A percentile compares a stretch with the other conserved stretches of the same genome.
Conservation (phyloP, 2,888 invertebrate species). For the Pharmacophagus antenor region DNA sequence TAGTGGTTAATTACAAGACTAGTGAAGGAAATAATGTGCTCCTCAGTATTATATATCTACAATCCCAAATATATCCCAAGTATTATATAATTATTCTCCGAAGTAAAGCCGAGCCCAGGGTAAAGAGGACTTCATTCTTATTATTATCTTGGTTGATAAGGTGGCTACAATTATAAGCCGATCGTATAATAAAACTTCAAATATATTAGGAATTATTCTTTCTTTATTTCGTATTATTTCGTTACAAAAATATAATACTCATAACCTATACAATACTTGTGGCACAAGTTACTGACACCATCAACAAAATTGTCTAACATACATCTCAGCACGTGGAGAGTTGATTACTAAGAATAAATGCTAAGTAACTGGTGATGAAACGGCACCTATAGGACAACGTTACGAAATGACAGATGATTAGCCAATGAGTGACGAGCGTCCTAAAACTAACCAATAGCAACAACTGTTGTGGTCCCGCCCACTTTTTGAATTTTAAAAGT, state of each 20-base stretch:
- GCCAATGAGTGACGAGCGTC: not conserved
- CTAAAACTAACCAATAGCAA: too few relatives aligned
- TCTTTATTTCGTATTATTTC: conserved; percentile 19
- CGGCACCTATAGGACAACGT: not conserved
- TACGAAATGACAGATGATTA: not conserved
- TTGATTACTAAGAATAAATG: not conserved
- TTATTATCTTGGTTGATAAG: too few relatives aligned
- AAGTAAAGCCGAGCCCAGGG: too few relatives aligned
- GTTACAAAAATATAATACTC: conserved; percentile 29
- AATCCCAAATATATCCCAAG: too few relatives aligned
- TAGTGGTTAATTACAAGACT: too few relatives aligned
- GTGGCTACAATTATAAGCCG: too few relatives aligned
- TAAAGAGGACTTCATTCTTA: too few relatives aligned
- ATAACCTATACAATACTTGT: conserved; percentile 5
- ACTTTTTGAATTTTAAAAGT: too few relatives aligned
- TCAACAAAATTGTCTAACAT: not conserved
- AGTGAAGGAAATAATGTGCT: too few relatives aligned
- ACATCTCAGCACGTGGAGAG: not conserved
- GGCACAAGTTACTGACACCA: not conserved
- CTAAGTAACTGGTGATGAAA: not conserved
- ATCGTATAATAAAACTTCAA: not conserved
- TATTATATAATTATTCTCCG: too few relatives aligned
- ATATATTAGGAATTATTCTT: conserved; percentile 1
- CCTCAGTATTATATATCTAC: too few relatives aligned
- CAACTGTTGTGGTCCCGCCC: too few relatives aligned